Conservation (phyloP, 1,140 invertebrate species). For the Drosophila takahashii region DNA sequence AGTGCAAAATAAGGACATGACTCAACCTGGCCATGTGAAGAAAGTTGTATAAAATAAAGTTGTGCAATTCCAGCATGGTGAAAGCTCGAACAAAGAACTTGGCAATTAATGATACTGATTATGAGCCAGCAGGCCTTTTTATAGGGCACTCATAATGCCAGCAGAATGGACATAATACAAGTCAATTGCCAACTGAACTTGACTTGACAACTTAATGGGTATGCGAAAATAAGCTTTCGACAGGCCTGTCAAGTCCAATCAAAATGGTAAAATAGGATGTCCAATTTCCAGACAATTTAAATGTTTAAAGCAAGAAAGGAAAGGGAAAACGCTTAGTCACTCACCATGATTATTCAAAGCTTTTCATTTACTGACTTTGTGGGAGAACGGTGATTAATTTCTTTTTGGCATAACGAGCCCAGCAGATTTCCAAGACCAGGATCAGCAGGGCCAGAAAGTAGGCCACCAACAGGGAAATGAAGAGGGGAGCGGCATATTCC, state of each 20-base stretch:
- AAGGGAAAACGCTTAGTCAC: not conserved
- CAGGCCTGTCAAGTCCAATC: conserved; percentile 1
- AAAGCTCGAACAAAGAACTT: not conserved
- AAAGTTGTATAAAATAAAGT: conserved; percentile 64
- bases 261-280: not conserved
- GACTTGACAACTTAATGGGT: conserved; percentile 39
- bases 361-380: not conserved
- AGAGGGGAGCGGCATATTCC: conserved; percentile 78
- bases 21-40: conserved; percentile 60
- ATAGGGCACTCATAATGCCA: conserved; percentile 46
- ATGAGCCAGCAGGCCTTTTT: conserved; percentile 22
- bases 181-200: conserved; percentile 7
- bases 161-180: conserved; percentile 17
- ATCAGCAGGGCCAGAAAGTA: conserved; percentile 58
- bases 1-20: conserved; percentile 59
- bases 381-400: not conserved
- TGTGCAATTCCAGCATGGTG: conserved; percentile 36
- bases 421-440: conserved; percentile 55
- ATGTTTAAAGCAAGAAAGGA: not conserved
- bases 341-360: conserved; percentile 5
- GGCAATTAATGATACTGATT: conserved; percentile 49
- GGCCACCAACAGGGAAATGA: conserved; percentile 51
- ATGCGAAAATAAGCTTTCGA: not conserved
- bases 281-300: conserved; percentile 9
- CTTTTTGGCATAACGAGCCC: conserved; percentile 24